These are phyloP conservation scores for Oncorhynchus nerka DNA, from an alignment of 2,113 vertebrate species.

Conservation along the genomic window DNA sequence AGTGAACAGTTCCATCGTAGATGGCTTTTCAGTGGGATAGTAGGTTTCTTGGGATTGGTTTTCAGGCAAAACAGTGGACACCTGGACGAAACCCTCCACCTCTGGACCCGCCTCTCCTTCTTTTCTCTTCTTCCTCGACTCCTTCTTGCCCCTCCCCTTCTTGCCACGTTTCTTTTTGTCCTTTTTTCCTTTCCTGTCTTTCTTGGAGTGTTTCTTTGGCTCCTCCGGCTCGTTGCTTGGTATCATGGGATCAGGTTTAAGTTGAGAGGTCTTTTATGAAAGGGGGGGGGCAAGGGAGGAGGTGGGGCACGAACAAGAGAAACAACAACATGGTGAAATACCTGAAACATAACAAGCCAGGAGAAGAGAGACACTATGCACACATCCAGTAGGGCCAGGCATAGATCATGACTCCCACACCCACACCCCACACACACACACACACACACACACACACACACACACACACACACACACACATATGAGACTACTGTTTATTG, in stretches of 20 bases:
- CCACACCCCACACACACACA: no score
- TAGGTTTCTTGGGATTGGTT: conserved; percentile 51
- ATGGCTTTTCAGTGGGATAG: conserved; percentile 40
- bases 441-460: no score
- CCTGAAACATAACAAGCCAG: not conserved
- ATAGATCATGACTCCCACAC: no score
- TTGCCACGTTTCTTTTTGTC: conserved; percentile 78
- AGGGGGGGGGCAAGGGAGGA: conserved; percentile 2
- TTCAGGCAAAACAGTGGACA: conserved; percentile 51
- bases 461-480: no score
- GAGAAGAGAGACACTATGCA: not conserved
- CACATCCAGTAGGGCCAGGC: no score
- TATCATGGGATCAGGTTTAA: conserved; percentile 42
- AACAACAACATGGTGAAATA: conserved; percentile 38
- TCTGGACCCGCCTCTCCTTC: conserved; percentile 61
- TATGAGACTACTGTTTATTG: not conserved
- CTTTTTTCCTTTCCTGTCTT: conserved; percentile 75
- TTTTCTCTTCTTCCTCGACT: conserved; percentile 82
- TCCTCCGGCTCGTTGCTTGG: conserved; percentile 54
- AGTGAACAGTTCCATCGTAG: conserved; percentile 31
- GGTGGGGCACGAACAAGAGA: conserved; percentile 30
- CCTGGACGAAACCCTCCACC: conserved; percentile 60
- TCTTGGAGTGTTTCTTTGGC: conserved; percentile 64
- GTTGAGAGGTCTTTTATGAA: conserved; percentile 50
- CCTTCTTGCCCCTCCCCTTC: conserved; percentile 70